A percentile compares a stretch with the other conserved stretches of the same genome.
Conservation (phyloP, 1,140 invertebrate genomes). For the Drepana arcuata region DNA sequence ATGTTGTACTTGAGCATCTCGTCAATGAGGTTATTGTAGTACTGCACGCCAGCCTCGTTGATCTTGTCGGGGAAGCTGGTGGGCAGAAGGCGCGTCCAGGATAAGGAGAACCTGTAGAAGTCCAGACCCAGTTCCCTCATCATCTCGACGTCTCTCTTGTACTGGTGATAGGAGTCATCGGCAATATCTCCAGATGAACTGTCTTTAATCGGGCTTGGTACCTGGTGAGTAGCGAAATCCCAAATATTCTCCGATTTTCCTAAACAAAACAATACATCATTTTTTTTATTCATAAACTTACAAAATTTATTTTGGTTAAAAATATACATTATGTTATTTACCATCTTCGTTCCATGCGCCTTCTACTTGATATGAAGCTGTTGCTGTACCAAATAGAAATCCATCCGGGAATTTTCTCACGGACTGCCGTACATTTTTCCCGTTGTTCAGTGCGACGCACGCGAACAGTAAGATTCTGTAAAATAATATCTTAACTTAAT, state of each 20-base stretch:
- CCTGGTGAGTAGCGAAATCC: conserved; percentile 67
- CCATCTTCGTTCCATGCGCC: conserved; percentile 73
- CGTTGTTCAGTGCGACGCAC: conserved; percentile 3
- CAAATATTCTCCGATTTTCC: conserved; percentile 74
- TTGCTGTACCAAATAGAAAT: conserved; percentile 73
- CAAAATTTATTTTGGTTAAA: no score
- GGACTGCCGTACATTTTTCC: conserved; percentile 11
- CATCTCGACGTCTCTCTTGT: conserved; percentile 71
- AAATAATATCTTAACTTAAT: neutral
- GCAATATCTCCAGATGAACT: conserved; percentile 67
- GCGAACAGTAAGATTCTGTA: neutral
- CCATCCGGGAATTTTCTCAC: conserved; percentile 63
- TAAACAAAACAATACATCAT: conserved; percentile 14
- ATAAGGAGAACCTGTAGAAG: conserved; percentile 77
- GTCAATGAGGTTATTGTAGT: conserved; percentile 76
- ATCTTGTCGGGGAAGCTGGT: conserved; percentile 71
- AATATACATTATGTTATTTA: conserved; percentile 20
- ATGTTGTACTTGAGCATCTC: conserved; percentile 71
- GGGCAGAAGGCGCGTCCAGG: conserved; percentile 77
- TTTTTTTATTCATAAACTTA: conserved; percentile 1
- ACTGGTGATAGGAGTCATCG: conserved; percentile 47
- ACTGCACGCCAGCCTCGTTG: conserved; percentile 73
- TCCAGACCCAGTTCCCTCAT: conserved; percentile 67
- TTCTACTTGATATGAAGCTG: conserved; percentile 75
- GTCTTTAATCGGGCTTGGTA: conserved; percentile 68